These are phyloP conservation scores for Hippocampus comes DNA, from an alignment of 2,113 vertebrate species.

Conservation along the genomic window DNA sequence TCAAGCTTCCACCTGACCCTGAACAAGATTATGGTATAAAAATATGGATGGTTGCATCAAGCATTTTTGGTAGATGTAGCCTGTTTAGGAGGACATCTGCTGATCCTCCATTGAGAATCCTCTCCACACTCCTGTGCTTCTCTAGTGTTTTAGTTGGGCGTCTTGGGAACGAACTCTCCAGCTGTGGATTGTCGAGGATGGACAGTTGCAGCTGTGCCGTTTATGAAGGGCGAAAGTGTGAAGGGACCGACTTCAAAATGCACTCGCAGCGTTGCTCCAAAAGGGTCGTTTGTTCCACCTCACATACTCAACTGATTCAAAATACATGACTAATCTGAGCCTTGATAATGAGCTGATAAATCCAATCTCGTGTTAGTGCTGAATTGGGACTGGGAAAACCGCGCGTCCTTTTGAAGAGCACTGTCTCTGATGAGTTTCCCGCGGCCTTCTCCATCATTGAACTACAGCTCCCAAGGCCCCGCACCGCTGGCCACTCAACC, in stretches of 20 bases:
- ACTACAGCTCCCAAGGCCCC: constrained; percentile 60
- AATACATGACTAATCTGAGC: constrained; percentile 60
- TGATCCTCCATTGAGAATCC: constrained; percentile 19
- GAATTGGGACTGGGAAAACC: constrained; percentile 60
- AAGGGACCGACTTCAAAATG: constrained; percentile 42
- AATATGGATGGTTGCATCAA: constrained; percentile 17
- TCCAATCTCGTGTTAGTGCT: constrained; percentile 68
- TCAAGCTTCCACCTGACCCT: neutral
- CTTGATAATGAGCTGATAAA: constrained; percentile 69
- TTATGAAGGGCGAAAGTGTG: constrained; percentile 39
- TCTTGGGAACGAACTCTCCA: constrained; percentile 39
- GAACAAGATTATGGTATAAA: neutral
- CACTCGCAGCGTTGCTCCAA: constrained; percentile 43
- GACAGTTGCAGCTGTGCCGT: constrained; percentile 9
- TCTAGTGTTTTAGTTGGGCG: constrained; percentile 28
- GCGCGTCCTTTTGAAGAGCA: constrained; percentile 53
- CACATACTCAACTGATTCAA: constrained; percentile 55
- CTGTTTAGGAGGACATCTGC: constrained; percentile 31
- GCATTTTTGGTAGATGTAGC: constrained; percentile 22
- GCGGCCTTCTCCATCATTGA: constrained; percentile 57
- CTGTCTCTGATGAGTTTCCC: constrained; percentile 59
- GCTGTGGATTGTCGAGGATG: constrained; percentile 31
- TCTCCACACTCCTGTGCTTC: constrained; percentile 27
- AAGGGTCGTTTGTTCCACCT: constrained; percentile 65
- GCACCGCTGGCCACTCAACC: constrained; percentile 59